Evolutionary conservation across 2,888 invertebrate species (phyloP).

Genomic region (Lasioglossum leucozonium): DNA sequence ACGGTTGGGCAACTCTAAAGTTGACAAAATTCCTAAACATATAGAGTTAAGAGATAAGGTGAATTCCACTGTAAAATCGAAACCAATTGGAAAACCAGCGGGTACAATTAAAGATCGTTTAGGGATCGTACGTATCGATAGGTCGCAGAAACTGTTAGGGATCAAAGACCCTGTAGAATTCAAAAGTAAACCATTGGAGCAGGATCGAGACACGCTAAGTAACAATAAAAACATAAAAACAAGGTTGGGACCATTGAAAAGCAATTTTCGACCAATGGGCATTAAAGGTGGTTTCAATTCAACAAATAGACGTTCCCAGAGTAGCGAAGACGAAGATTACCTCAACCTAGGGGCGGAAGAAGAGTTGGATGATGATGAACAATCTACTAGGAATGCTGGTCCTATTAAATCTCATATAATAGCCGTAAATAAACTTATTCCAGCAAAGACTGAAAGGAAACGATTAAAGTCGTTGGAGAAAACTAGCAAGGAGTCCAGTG

Average conservation of each 20-base stretch:
- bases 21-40: conserved; percentile 60
- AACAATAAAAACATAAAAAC: conserved; percentile 74
- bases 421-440: conserved; percentile 75
- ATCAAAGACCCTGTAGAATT: conserved; percentile 52
- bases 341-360: conserved; percentile 88
- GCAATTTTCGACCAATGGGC: conserved; percentile 54
- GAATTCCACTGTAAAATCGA: conserved; percentile 33
- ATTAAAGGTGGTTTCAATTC: conserved; percentile 55
- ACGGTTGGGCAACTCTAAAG: conserved; percentile 63
- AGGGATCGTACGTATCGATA: conserved; percentile 65
- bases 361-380: conserved; percentile 83
- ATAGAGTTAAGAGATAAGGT: conserved; percentile 62
- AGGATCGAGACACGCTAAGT: conserved; percentile 74
- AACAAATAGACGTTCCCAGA: conserved; percentile 37
- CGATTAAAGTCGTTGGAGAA: conserved; percentile 57
- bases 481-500: conserved; percentile 52
- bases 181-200: conserved; percentile 53
- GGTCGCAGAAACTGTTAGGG: conserved; percentile 44
- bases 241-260: conserved; percentile 76
- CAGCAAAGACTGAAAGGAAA: conserved; percentile 61
- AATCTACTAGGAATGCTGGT: conserved; percentile 65
- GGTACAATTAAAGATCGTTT: conserved; percentile 78
- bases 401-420: conserved; percentile 82
- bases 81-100: conserved; percentile 46
- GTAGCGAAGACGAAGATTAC: conserved; percentile 87